Percentiles rank a stretch among this genome's conserved stretches.
These are phyloP conservation scores for Lasioglossum oenotherae DNA, from an alignment of 2,888 invertebrate genomes.

Conservation along the genomic window DNA sequence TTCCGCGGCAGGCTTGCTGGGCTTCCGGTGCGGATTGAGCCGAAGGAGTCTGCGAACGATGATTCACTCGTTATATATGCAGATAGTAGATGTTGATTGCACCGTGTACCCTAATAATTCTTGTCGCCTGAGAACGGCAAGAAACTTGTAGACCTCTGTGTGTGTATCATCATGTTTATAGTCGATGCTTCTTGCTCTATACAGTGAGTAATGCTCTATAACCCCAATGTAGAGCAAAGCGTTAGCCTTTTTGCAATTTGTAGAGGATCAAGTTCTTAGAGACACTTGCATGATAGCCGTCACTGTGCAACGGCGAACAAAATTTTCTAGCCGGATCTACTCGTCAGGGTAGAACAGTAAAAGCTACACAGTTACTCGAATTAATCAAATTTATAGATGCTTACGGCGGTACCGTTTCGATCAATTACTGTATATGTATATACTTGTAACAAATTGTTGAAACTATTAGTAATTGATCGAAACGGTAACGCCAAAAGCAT, in stretches of 20 bases:
- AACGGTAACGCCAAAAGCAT: no score
- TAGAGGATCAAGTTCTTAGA: not conserved
- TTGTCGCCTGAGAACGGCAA: not conserved
- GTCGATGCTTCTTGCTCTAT: not conserved
- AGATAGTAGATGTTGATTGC: not conserved
- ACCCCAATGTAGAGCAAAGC: not conserved
- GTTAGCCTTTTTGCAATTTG: not conserved
- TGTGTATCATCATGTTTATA: not conserved
- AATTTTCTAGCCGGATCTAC: not conserved
- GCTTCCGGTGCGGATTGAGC: not conserved
- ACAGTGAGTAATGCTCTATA: not conserved
- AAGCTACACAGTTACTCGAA: no score
- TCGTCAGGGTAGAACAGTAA: no score
- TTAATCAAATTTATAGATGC: no score
- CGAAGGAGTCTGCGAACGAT: not conserved
- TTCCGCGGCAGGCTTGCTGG: not conserved
- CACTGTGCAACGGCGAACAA: not conserved
- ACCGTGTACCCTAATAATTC: not conserved
- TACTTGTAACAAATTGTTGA: no score
- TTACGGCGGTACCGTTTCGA: no score
- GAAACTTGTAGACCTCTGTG: not conserved
- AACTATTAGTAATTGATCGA: no score
- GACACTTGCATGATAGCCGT: not conserved
- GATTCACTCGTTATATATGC: not conserved
- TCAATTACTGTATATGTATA: no score